Evolutionary conservation across 2,888 invertebrate genomes (phyloP), one percentile per base, ranked within the genome.

Genomic region (Auanema sp.): DNA sequence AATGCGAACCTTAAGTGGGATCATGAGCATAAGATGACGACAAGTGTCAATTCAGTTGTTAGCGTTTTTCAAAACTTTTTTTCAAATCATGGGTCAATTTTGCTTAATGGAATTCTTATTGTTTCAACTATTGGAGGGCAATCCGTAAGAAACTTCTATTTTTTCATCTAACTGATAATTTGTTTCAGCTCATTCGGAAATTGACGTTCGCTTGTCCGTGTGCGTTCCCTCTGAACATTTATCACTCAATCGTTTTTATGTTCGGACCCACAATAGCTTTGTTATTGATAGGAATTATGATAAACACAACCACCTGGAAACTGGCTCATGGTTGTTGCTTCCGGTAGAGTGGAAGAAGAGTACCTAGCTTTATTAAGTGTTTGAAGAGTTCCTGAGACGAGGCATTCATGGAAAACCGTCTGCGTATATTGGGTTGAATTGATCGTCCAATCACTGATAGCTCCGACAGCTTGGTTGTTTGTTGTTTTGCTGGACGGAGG

Each of bases 251-350:
- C 14, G 71, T 76, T 12, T 79, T 78, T 59, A 75, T 79, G 53
- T 68, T 73, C n/a, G 73, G 73, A 8, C 73, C 73, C 11, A 63
- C 73, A 12, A 60, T 61, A 1, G 73, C 71, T 18, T 58, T 74
- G 11, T 58, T 71, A 5, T 18, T 71, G 1, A 66, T 69, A 42
- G 76, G 72, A 24, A 66, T 76, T 4, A 72, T 75, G 56, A 63
- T 79, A 3, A 79, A 79, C 49, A 69, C 74, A n/a, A 79, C 79
- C 2, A 79, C 79, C 1, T 79, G 79, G 79, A 75, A 71, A 60
- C 64, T 79, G 6, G 72, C 76, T 11, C 79, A 79, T 58, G 79
- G 79, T 21, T 75, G 72, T 25, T 76, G 65, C 50, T 78, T 73
- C 52, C 66, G 79, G 79, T 78, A 23, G 12, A 50, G 63, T 2